A percentile compares a stretch with the other conserved stretches of the same genome.
Conservation (phyloP, 2,888 invertebrate species). For the Scaptomyza reducta region DNA sequence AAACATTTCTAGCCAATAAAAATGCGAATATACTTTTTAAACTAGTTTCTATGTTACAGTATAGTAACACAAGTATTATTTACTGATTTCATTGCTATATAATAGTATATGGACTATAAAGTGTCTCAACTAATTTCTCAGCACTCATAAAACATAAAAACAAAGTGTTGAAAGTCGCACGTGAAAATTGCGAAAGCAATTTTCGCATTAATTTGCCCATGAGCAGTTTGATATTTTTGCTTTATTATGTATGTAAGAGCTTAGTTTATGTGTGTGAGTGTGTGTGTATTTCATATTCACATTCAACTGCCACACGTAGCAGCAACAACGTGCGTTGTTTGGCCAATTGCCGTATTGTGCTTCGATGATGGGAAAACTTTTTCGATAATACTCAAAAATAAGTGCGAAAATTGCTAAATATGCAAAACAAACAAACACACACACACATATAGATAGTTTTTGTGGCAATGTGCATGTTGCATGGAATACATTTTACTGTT, state of each 20-base stretch:
- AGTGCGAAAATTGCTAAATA: conserved; percentile 74
- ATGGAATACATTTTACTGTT: conserved; percentile 60
- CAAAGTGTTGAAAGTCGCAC: conserved; percentile 18
- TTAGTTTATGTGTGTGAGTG: conserved; percentile 4
- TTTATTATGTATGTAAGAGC: conserved; percentile 11
- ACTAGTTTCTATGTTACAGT: too few species aligned
- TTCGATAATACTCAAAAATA: conserved; percentile 82
- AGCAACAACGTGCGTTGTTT: conserved; percentile 66
- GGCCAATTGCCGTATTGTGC: conserved; percentile 65
- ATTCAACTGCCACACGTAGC: conserved; percentile 53
- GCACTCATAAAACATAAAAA: not conserved
- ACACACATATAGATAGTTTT: not conserved
- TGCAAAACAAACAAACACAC: conserved; percentile 45
- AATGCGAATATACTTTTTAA: too few species aligned
- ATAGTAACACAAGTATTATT: too few species aligned
- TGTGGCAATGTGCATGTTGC: conserved; percentile 27
- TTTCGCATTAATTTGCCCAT: conserved; percentile 12
- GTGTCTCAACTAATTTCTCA: not conserved
- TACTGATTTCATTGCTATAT: too few species aligned
- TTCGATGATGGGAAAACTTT: conserved; percentile 81
- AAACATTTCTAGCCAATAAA: too few species aligned
- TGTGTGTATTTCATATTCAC: conserved; percentile 19
- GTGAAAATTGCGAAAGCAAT: conserved; percentile 26
- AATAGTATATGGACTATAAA: too few species aligned
- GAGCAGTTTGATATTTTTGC: conserved; percentile 26